These are phyloP conservation scores for Choloepus hoffmanni DNA, from an alignment of 2,113 vertebrate genomes.

Conservation along the genomic window DNA sequence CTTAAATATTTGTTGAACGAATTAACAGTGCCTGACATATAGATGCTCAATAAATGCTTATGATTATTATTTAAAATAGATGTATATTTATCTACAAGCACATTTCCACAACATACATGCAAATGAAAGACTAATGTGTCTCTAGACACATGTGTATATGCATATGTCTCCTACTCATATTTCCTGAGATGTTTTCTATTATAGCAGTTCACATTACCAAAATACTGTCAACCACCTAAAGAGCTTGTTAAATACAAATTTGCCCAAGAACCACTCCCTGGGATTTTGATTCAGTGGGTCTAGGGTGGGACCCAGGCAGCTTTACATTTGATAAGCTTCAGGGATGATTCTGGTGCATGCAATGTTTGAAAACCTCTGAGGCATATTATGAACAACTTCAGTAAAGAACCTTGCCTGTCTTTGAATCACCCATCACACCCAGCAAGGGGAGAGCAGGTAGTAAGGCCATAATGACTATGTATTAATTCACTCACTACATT, in stretches of 20 bases:
- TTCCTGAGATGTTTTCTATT: constrained; percentile 25
- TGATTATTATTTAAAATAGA: constrained; percentile 57
- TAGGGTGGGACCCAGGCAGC: not conserved
- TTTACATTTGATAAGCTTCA: constrained; percentile 54
- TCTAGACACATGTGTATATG: not conserved
- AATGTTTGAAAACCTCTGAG: not conserved
- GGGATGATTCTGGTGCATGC: not conserved
- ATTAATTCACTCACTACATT: not conserved
- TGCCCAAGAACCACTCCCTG: not conserved
- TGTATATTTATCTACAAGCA: constrained; percentile 29
- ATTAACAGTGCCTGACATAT: not conserved
- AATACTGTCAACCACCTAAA: constrained; percentile 19
- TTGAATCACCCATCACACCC: constrained; percentile 27
- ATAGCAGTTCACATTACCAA: not conserved
- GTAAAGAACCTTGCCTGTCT: constrained; percentile 24
- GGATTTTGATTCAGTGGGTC: constrained; percentile 36
- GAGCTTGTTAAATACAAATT: constrained; percentile 29
- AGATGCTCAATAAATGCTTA: constrained; percentile 14
- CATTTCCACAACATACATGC: constrained; percentile 11
- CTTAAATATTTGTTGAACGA: constrained; percentile 31
- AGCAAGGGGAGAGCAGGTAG: not conserved
- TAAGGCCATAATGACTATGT: not conserved
- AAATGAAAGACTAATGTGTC: constrained; percentile 13
- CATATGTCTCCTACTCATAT: not conserved
- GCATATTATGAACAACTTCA: constrained; percentile 27